Evolutionary conservation across 2,888 invertebrate genomes (phyloP).

Genomic region (Slavum lentiscoides): DNA sequence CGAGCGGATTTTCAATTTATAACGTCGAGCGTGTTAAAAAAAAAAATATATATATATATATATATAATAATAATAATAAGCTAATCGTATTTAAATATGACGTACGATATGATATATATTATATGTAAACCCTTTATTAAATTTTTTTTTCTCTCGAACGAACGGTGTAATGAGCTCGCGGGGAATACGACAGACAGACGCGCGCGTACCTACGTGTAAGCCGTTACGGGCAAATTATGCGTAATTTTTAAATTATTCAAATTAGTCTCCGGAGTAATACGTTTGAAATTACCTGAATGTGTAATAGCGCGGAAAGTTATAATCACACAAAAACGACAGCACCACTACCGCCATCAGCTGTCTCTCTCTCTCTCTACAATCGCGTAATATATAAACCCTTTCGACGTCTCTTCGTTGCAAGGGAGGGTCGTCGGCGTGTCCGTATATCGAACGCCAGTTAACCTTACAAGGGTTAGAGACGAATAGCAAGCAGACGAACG

Average conservation of each 20-base stretch:
- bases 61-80: too few species aligned
- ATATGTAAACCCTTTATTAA: background rate
- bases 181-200: slow-evolving; percentile 41
- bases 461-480: background rate
- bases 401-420: background rate
- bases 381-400: slow-evolving; percentile 12
- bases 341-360: background rate
- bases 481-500: too few species aligned
- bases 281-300: slow-evolving; percentile 47
- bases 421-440: background rate
- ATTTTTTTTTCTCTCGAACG: background rate
- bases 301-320: slow-evolving; percentile 49
- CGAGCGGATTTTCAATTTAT: too few species aligned
- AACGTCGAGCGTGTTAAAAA: too few species aligned
- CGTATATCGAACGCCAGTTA: background rate
- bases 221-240: slow-evolving; percentile 21
- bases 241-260: slow-evolving; percentile 33
- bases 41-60: too few species aligned
- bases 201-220: background rate
- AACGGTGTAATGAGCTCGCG: slow-evolving; percentile 1
- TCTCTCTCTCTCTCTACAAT: background rate
- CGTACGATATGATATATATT: too few species aligned
- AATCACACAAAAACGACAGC: slow-evolving; percentile 35
- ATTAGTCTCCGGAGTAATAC: slow-evolving; percentile 29
- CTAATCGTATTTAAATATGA: too few species aligned